Base-by-base conservation (phyloP, 2,888 invertebrate genomes). In the Antheraea yamamai region DNA sequence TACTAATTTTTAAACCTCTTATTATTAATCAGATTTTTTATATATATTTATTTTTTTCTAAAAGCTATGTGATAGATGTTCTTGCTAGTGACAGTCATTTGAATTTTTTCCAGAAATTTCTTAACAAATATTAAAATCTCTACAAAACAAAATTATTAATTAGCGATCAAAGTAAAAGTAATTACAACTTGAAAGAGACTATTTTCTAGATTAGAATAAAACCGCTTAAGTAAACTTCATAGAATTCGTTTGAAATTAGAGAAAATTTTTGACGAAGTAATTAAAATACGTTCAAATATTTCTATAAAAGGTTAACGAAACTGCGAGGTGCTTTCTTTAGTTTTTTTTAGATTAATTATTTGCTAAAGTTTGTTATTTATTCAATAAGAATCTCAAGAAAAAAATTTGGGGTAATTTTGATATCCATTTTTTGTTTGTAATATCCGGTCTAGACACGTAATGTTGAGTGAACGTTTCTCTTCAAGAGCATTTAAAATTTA, bases 141-240 rank as follows among this genome's bases (percentile, higher is more conserved):
- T 23, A 61, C 8, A 23, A 61, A 1, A 61, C 12, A 61, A 23
- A 61, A 61, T 61, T 23, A 23, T 61, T 61, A n/a, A 23, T 61
- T 23, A 23, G n/a, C 23, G 23, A 23, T 8, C 14, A 8, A 23
- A 61, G 23, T n/a, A 66, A 14, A 66, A 14, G 30, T 66, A 30
- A 66, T 66, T 66, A 66, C 64, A 66, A 66, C 18, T 66, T 66
- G 26, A 66, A 66, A 66, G 64, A 66, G 26, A 30, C 14, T 6
- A 8, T 66, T 30, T 66, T 66, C 16, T 26, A 26, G 64, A 66
- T 26, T 66, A 30, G 64, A 66, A 66, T 66, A 30, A 16, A 66
- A 66, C 64, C 64, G 16, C 64, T 66, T 26, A 30, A 66, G 26
- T 66, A 66, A 30, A 66, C n/a, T 23, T 61, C 58, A 58, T 26